Evolutionary conservation across 1,140 invertebrate genomes (phyloP), one percentile per base, ranked within the genome.

Genomic region (Aphis gossypii): DNA sequence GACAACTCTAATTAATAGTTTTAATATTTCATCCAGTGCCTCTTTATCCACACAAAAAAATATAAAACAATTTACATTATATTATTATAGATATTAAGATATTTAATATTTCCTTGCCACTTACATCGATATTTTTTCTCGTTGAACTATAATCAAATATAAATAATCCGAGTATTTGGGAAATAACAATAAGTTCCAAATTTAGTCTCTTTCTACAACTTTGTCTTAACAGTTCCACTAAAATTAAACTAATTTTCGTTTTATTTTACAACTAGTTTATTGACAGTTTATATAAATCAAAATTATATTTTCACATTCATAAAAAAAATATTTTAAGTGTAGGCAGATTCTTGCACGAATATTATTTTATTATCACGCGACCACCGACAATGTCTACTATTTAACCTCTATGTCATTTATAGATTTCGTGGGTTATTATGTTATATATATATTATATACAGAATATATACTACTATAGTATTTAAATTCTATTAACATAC

Each of bases 71-170:
- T 14, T 76, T 11, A 11, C 30, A 4, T 30, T 30, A 30, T 30
- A 18, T 6, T 76, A 18, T 51, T 51, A 51, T 20, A 2, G 60
- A 76, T 76, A 76, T 18, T 2, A 60, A 30, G 1, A n/a, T 76
- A n/a, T n/a, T n/a, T n/a, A n/a, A 76, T n/a, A n/a, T 30, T n/a
- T 14, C 6, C 0, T 76, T 3, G 4, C 5, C 0, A n/a, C 60
- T 76, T 60, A 60, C 30, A 18, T 18, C 4, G 30, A 5, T 76
- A 41, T 60, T 60, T 60, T 25, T 76, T 18, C 30, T 18, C 48
- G 14, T n/a, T 76, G 14, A 76, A 76, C 4, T 76, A 14, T 18
- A 76, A 76, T 18, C 4, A 76, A n/a, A 76, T 6, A 14, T n/a
- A 76, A 68, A 20, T n/a, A 18, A 76, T 76, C 14, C 4, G 14